Evolutionary conservation across 2,113 vertebrate species (phyloP), one percentile per base, ranked within the genome.

Genomic region (Dermatemys mawii): DNA sequence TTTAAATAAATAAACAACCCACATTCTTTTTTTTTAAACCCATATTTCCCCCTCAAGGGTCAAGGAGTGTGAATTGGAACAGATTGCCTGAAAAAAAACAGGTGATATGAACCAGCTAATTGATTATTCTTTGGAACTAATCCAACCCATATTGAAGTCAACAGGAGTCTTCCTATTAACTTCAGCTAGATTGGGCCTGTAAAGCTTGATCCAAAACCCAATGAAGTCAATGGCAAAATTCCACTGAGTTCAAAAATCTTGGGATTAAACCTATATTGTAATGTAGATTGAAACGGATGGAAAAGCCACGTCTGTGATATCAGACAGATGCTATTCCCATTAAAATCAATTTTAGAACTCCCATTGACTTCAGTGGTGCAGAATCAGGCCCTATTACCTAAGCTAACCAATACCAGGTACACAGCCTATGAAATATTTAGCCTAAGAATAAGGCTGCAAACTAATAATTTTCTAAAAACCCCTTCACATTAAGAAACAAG

Each of bases 41-140:
- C 44, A 27, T 76, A 46, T 76, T 76, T 44, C 73, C 24, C 41
- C 73, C 73, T 76, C 11, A 76, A 27, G 73, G 93, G 84, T 93
- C 96, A 94, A 93, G 93, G 57, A 93, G 90, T 55, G 95, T 95
- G 87, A 94, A 95, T 19, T 94, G 57, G 83, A 96, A 46, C 86
- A 87, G 1, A 2, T n/a, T 93, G 83, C 88, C 88, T 96, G 84
- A 83, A 93, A 94, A 63, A 94, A 90, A 21, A n/a, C 88, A 94
- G 94, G 94, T 96, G 90, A 94, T 90, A 1, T 86, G 67, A 94
- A 94, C 57, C 91, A 86, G 83, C 51, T 93, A 92, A 95, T 89
- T 82, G 86, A 89, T 50, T 46, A n/a, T 78, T 54, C 44, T 76
- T 97, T 93, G 93, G 1, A 91, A 81, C 41, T 87, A 90, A 90